These are phyloP conservation scores for Potorous gilbertii DNA, from an alignment of 2,797 vertebrate genomes.

Conservation along the genomic window DNA sequence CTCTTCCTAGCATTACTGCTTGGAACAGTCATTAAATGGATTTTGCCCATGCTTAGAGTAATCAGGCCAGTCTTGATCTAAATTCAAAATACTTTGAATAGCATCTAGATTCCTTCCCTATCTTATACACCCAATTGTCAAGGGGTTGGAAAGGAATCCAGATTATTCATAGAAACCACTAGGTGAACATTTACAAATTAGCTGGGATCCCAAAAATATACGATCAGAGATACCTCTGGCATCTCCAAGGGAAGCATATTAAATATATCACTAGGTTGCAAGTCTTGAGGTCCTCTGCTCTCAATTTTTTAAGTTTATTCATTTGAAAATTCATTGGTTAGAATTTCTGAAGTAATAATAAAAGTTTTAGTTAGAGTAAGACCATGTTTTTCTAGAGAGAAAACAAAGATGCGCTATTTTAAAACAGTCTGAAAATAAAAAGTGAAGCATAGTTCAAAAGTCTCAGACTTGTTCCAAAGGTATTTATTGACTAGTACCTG, in stretches of 20 bases:
- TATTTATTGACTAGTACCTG: background rate
- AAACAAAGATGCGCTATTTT: background rate
- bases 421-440: background rate
- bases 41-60: background rate
- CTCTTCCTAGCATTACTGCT: background rate
- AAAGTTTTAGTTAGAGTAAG: background rate
- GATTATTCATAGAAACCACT: background rate
- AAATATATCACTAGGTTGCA: background rate
- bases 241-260: background rate
- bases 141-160: background rate
- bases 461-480: background rate
- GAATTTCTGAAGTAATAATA: background rate
- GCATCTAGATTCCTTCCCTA: background rate
- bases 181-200: background rate
- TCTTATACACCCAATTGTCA: background rate
- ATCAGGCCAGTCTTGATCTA: background rate
- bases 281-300: background rate
- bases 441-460: background rate
- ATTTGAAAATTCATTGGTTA: background rate
- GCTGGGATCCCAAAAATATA: background rate
- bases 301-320: background rate
- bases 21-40: background rate
- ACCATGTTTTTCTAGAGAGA: background rate
- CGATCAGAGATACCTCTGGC: background rate
- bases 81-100: background rate